Base-by-base conservation (phyloP, 1,140 invertebrate species). In the Phthorimaea operculella region DNA sequence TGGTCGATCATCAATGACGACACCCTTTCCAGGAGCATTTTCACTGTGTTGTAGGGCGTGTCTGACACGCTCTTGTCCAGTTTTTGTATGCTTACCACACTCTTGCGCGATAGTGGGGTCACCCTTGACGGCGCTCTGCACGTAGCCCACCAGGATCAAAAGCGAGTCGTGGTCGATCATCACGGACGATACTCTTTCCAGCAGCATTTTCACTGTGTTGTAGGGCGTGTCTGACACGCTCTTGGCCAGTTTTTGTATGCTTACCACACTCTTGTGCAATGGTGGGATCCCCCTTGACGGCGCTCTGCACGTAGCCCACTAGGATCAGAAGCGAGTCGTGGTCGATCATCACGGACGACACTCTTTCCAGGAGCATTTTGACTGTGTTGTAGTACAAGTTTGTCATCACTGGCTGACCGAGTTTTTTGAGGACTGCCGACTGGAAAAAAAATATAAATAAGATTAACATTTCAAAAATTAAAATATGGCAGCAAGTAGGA, bases 31-130 rank as follows among this genome's bases (percentile, higher is more conserved):
- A 99, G 86, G 11, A 99, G 79, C 90, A 96, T 95, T 87, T 98
- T 98, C 15, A 98, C 93, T 1, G 95, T 97, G 71, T 96, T 97
- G 80, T 98, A 98, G n/a, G n/a, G n/a, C n/a, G n/a, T n/a, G n/a
- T n/a, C n/a, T n/a, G n/a, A n/a, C n/a, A n/a, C n/a, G n/a, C n/a
- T n/a, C n/a, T n/a, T n/a, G n/a, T n/a, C n/a, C n/a, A n/a, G n/a
- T n/a, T n/a, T n/a, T n/a, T n/a, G n/a, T n/a, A n/a, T 33, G 70
- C 80, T 58, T 52, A 60, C 94, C 94, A 62, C 92, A 91, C 72
- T 96, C 93, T n/a, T 93, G 93, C 9, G 94, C 94, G 60, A 93
- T 93, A 54, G 90, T 89, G 0, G 90, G 90, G 70, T 94, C 92
- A 11, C 92, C 92, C 62, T 89, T 88, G 8, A 94, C 83, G 68